A percentile compares a stretch with the other conserved stretches of the same genome.
phyloP scores from a whole-genome alignment of 2,113 vertebrate species.

The Erinaceus europaeus region DNA sequence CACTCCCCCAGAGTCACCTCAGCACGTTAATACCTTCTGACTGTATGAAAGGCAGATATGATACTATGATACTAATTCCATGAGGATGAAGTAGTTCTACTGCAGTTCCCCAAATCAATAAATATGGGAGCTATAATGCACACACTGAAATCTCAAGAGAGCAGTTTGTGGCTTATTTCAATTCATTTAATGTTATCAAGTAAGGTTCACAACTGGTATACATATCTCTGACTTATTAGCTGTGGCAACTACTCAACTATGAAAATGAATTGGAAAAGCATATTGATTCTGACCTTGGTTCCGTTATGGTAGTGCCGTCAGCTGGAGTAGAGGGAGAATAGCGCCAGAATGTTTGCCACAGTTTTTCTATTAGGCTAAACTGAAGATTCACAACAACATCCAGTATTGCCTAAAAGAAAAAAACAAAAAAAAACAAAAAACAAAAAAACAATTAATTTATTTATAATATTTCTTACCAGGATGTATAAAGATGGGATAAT shows the following conservation, averaged over 20 bases:
- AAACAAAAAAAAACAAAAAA: too few species aligned
- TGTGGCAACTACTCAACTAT: constrained; percentile 18
- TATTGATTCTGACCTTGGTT: constrained; percentile 80
- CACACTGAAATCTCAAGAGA: constrained; percentile 43
- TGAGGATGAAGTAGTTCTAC: constrained; percentile 48
- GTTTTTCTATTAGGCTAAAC: constrained; percentile 89
- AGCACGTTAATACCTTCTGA: constrained; percentile 48
- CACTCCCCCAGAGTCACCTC: constrained; percentile 58
- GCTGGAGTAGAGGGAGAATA: constrained; percentile 86
- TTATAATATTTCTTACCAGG: neutral
- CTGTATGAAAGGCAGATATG: constrained; percentile 60
- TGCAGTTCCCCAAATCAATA: constrained; percentile 35
- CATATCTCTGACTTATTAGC: constrained; percentile 51
- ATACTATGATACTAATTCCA: constrained; percentile 60
- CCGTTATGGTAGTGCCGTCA: constrained; percentile 85
- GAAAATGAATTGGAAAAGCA: constrained; percentile 49
- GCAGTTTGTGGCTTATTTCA: constrained; percentile 55
- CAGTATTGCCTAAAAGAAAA: constrained; percentile 86
- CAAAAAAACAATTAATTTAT: too few species aligned
- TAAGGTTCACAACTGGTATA: constrained; percentile 67
- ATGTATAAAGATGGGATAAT: neutral
- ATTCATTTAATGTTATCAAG: constrained; percentile 45
- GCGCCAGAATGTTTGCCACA: constrained; percentile 91
- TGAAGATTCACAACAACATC: constrained; percentile 90
- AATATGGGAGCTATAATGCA: constrained; percentile 29